These are phyloP conservation scores for Lycia hirtaria DNA, from an alignment of 2,888 invertebrate species.

Conservation along the genomic window DNA sequence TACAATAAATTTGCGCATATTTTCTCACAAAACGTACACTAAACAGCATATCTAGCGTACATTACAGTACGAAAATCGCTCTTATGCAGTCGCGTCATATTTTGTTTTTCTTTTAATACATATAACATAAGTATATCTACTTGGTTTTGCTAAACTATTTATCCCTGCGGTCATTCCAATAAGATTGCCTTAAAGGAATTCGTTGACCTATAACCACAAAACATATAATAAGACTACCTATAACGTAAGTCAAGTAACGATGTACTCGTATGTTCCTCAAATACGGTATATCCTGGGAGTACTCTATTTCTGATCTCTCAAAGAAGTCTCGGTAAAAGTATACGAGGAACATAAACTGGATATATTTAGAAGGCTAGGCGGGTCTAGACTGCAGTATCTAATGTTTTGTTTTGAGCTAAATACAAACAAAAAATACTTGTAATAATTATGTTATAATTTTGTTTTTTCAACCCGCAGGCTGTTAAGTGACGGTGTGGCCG, in stretches of 20 bases:
- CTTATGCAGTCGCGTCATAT: too few relatives aligned
- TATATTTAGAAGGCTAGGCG: constrained; percentile 11
- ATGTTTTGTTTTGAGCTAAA: background rate
- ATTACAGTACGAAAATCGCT: too few relatives aligned
- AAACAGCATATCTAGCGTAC: too few relatives aligned
- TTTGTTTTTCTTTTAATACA: too few relatives aligned
- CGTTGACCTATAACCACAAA: background rate
- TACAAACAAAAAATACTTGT: background rate
- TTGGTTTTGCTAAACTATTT: too few relatives aligned
- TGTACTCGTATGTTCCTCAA: background rate
- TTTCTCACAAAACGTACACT: too few relatives aligned
- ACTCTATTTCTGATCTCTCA: constrained; percentile 9
- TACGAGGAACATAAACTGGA: constrained; percentile 10
- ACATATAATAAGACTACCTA: too few relatives aligned
- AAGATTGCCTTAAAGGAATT: background rate
- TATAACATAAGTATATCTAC: too few relatives aligned
- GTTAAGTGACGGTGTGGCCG: too few relatives aligned
- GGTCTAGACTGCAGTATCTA: background rate
- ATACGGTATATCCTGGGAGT: constrained; percentile 3
- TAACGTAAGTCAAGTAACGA: background rate
- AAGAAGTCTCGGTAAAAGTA: constrained; percentile 7
- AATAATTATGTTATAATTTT: too few relatives aligned
- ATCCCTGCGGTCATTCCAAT: background rate
- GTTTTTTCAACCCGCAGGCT: too few relatives aligned
- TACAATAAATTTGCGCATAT: too few relatives aligned